phyloP scores from a whole-genome alignment of 2,888 invertebrate species.

The Hydraecia micacea region DNA sequence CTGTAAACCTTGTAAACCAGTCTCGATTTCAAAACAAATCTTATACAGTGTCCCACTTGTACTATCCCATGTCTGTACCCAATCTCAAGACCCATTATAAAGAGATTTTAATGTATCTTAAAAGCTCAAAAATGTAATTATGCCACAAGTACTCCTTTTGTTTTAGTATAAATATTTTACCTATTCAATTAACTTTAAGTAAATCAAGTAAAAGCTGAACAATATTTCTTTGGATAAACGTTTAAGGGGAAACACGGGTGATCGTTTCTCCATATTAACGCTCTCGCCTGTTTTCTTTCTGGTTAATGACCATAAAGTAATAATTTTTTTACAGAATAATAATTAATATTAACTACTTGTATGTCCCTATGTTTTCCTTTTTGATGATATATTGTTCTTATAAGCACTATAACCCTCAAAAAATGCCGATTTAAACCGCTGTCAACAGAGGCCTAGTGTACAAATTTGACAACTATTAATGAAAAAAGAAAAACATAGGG shows the following conservation, averaged over 20 bases:
- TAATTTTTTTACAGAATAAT: too few relatives aligned
- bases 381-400: too few relatives aligned
- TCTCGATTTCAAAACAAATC: slow-evolving; percentile 23
- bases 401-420: too few relatives aligned
- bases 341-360: too few relatives aligned
- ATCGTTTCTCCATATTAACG: too few relatives aligned
- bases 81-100: slow-evolving; percentile 25
- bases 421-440: too few relatives aligned
- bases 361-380: too few relatives aligned
- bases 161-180: slow-evolving; percentile 47
- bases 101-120: slow-evolving; percentile 17
- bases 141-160: slow-evolving; percentile 32
- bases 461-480: too few relatives aligned
- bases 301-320: too few relatives aligned
- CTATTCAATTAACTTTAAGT: slow-evolving; percentile 49
- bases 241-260: not conserved
- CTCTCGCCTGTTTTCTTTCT: too few relatives aligned
- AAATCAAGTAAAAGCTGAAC: slow-evolving; percentile 40
- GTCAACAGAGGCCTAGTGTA: too few relatives aligned
- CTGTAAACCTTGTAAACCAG: slow-evolving; percentile 72
- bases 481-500: too few relatives aligned
- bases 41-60: not conserved
- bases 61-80: slow-evolving; percentile 12
- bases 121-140: slow-evolving; percentile 57
- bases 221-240: slow-evolving; percentile 22